Base-by-base conservation (phyloP, 2,888 invertebrate species). In the Antitype chi region DNA sequence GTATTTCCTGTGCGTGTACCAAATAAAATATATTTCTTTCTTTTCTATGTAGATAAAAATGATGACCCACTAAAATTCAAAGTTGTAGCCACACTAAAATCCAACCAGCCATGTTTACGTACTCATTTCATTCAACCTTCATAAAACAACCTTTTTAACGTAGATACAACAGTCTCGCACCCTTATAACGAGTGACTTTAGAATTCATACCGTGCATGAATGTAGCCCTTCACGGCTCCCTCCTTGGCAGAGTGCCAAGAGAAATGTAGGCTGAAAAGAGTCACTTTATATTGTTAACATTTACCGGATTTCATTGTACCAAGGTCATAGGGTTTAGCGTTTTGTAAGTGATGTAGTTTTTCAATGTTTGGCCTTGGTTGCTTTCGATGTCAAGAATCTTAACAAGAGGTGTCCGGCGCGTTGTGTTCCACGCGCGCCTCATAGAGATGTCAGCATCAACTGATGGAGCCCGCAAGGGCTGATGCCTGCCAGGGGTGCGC, bases 181-280 rank as follows among this genome's bases (percentile, higher is more conserved):
- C 17, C 68, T 57, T 68, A 76, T 89, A 79, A 85, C 89, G 89
- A 88, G 73, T 70, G 86, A 69, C 74, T 83, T 76, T 15, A 86
- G 78, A 90, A 89, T 92, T 89, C 77, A n/a, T 57, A 32, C 78
- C 71, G 74, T 77, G 81, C 76, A 85, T 88, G 86, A 88, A 87
- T 85, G 72, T 82, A 75, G 83, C 89, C 84, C 90, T 91, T 89
- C 81, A 80, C 82, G 79, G 80, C 75, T 85, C 84, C 71, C 80
- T 85, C 80, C 87, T 92, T 93, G 93, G 93, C 92, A 72, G 64
- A 62, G 57, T 76, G 88, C 94, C 94, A 93, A 93, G 82, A 89
- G 88, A 91, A 91, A 93, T 90, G 90, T 91, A 90, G 90, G 88
- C 86, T 89, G 85, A 88, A 91, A 89, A 90, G 89, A 87, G 85